phyloP scores from a whole-genome alignment of 2,113 vertebrate species.

The Oryzias curvinotus region DNA sequence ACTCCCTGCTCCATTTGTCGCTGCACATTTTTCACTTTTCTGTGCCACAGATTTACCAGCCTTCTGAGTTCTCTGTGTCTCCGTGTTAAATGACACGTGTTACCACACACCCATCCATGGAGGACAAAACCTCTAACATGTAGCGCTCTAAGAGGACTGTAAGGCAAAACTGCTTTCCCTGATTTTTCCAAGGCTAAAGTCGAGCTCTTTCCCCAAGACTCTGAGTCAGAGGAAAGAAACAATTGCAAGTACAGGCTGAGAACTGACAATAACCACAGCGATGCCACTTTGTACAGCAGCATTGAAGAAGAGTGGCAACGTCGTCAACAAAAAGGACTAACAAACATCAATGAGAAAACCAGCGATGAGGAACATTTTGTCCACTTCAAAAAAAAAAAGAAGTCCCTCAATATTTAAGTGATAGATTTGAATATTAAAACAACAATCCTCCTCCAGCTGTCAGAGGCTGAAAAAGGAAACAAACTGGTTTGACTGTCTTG shows the following conservation, averaged over 20 bases:
- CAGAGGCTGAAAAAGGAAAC: no score
- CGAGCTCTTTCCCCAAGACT: background rate
- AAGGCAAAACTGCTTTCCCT: no score
- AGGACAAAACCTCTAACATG: constrained; percentile 4
- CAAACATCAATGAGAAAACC: background rate
- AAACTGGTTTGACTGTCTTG: no score
- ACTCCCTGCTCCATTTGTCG: constrained; percentile 1
- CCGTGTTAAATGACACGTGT: background rate
- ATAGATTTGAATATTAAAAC: no score
- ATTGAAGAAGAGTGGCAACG: background rate
- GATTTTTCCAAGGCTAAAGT: no score
- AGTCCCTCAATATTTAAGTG: no score
- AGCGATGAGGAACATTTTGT: no score
- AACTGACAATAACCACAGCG: constrained; percentile 15
- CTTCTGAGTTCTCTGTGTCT: background rate
- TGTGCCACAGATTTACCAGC: constrained; percentile 1
- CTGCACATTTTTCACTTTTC: constrained; percentile 9
- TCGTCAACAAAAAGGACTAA: background rate
- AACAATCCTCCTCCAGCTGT: no score
- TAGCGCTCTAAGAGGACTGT: background rate
- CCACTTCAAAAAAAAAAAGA: no score
- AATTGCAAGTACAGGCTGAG: background rate
- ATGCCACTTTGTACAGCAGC: background rate
- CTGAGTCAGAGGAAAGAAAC: no score
- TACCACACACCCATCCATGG: background rate